A percentile compares a stretch with the other conserved stretches of the same genome.
phyloP scores from a whole-genome alignment of 1,140 invertebrate species.

The Nomia melanderi region DNA sequence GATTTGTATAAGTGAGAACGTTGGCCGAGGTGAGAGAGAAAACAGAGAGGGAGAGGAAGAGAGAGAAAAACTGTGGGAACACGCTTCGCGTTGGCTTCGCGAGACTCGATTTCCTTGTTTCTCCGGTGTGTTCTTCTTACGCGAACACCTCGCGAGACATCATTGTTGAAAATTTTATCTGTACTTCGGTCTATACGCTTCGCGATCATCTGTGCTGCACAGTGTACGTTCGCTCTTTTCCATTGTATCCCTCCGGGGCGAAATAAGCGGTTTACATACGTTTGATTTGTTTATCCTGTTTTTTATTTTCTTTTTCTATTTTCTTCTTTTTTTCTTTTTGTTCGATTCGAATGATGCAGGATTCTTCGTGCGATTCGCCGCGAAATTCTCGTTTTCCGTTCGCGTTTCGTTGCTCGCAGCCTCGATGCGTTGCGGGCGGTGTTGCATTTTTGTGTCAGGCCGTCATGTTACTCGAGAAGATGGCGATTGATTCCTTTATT shows the following conservation, averaged over 20 bases:
- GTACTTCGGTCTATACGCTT: background rate
- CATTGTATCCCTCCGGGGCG: background rate
- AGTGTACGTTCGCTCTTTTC: background rate
- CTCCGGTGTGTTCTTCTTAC: background rate
- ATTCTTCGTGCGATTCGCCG: background rate
- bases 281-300: background rate
- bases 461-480: constrained; percentile 38
- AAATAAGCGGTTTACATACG: background rate
- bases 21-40: background rate
- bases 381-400: background rate
- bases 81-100: constrained; percentile 11
- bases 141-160: no score
- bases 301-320: no score
- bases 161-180: background rate
- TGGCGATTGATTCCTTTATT: constrained; percentile 29
- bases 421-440: background rate
- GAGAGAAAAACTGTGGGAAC: no score
- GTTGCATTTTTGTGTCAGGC: background rate
- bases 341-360: background rate
- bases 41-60: no score
- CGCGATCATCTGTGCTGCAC: background rate
- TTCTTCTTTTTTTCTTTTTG: background rate
- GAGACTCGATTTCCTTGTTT: no score
- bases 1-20: constrained; percentile 1
- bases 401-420: background rate